phyloP scores from a whole-genome alignment of 2,113 vertebrate genomes.

The Daubentonia madagascariensis region DNA sequence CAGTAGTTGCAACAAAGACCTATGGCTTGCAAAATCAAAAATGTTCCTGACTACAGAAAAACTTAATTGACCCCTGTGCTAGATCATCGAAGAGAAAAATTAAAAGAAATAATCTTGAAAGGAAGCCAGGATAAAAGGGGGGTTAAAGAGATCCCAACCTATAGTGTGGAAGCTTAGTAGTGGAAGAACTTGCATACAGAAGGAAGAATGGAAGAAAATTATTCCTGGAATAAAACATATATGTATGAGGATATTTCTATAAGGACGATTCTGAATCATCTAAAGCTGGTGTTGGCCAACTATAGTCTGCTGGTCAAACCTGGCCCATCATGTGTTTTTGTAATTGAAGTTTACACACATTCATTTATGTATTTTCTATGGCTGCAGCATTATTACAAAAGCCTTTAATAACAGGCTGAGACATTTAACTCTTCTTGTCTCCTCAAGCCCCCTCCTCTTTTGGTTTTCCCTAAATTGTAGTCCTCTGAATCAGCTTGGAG shows the following conservation, averaged over 20 bases:
- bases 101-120: not conserved
- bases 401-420: not conserved
- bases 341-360: not conserved
- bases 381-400: not conserved
- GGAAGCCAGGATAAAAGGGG: not conserved
- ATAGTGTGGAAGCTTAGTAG: not conserved
- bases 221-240: not conserved
- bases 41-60: not conserved
- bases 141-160: not conserved
- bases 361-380: not conserved
- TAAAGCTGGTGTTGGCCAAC: not conserved
- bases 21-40: not conserved
- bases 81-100: not conserved
- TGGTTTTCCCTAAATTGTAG: not conserved
- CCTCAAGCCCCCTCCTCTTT: not conserved
- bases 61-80: not conserved
- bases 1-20: not conserved
- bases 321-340: not conserved
- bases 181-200: not conserved
- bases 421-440: not conserved
- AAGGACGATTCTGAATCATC: not conserved
- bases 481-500: not conserved
- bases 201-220: not conserved
- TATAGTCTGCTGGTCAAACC: not conserved
- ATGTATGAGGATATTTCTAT: not conserved